These are phyloP conservation scores for Patella depressa DNA, from an alignment of 2,888 invertebrate genomes.

Conservation along the genomic window DNA sequence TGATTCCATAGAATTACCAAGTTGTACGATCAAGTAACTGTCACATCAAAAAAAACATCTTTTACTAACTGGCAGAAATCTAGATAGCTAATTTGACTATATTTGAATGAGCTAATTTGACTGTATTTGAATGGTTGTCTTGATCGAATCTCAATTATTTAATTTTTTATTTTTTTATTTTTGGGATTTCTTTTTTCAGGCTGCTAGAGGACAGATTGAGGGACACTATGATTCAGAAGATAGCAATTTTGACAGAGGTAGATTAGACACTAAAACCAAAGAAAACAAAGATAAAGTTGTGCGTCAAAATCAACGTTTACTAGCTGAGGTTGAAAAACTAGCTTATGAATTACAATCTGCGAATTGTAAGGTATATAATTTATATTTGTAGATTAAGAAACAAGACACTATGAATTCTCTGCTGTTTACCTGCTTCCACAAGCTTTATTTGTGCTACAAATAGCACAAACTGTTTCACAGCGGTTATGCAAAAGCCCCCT, in stretches of 20 bases:
- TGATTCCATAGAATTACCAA: no score
- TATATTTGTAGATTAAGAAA: not conserved
- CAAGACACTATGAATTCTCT: not conserved
- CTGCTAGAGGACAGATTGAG: constrained; percentile 1
- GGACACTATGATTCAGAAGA: constrained; percentile 25
- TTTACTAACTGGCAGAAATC: not conserved
- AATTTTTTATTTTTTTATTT: not conserved
- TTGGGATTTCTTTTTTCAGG: not conserved
- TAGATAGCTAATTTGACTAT: not conserved
- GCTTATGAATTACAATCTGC: constrained; percentile 55
- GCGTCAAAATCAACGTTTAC: constrained; percentile 60
- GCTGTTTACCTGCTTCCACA: no score
- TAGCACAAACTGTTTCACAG: no score
- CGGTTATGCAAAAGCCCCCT: no score
- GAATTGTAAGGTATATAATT: constrained; percentile 51
- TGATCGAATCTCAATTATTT: not conserved
- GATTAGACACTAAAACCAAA: constrained; percentile 8
- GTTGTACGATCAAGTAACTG: no score
- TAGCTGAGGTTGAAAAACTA: constrained; percentile 59
- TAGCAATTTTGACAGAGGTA: constrained; percentile 14
- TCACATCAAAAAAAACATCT: not conserved
- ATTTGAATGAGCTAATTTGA: not conserved
- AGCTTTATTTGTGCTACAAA: no score
- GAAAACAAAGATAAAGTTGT: constrained; percentile 47
- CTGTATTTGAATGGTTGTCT: not conserved